phyloP scores from a whole-genome alignment of 2,888 invertebrate genomes.

The Platerodrilus igneus region DNA sequence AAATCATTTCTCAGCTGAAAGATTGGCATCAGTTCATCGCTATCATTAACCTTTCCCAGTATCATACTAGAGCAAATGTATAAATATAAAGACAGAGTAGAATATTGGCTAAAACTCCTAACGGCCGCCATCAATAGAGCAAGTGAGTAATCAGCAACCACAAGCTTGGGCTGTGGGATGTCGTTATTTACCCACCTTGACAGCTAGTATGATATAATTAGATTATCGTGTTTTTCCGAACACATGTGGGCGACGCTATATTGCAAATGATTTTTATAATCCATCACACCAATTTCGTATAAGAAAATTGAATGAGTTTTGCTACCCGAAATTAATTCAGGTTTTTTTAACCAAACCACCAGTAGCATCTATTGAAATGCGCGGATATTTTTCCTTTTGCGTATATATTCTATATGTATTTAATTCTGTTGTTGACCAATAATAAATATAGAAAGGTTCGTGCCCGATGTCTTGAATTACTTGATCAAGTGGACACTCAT shows the following conservation, averaged over 20 bases:
- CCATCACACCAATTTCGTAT: background rate
- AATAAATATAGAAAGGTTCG: background rate
- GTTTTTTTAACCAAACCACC: background rate
- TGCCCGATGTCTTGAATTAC: background rate
- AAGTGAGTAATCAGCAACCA: background rate
- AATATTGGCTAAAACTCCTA: background rate
- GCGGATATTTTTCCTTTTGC: background rate
- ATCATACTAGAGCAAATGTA: background rate
- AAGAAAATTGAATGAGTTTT: background rate
- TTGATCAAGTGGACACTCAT: background rate
- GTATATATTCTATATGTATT: background rate
- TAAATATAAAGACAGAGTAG: background rate
- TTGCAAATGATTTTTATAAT: background rate
- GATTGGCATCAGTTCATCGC: background rate
- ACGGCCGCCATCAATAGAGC: background rate
- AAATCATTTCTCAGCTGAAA: background rate
- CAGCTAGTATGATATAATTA: background rate
- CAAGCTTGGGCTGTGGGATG: background rate
- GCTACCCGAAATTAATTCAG: background rate
- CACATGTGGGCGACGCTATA: background rate
- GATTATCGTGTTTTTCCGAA: background rate
- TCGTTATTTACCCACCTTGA: background rate
- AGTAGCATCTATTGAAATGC: background rate
- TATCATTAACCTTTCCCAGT: background rate
- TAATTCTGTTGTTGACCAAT: background rate